phyloP scores from a whole-genome alignment of 2,888 invertebrate genomes.

The Odontocolon sp. region DNA sequence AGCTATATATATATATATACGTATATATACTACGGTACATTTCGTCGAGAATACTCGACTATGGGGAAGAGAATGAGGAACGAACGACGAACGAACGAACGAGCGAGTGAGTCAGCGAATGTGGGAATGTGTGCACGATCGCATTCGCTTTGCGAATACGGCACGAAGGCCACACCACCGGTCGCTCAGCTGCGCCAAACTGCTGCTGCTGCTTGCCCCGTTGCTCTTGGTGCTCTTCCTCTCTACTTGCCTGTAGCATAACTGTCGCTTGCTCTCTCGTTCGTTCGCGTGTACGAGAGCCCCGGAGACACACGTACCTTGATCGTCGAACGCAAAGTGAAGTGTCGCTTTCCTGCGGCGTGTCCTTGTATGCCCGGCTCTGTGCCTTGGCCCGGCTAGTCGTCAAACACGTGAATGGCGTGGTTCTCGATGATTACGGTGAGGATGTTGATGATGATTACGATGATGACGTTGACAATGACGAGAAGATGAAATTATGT shows the following conservation, averaged over 20 bases:
- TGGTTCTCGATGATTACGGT: not conserved
- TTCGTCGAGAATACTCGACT: conserved; percentile 10
- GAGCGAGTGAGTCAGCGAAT: conserved; percentile 2
- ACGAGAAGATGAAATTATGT: not conserved
- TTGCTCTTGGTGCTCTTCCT: conserved; percentile 35
- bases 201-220: conserved; percentile 24
- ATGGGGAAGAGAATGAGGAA: conserved; percentile 13
- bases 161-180: conserved; percentile 52
- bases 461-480: not conserved
- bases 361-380: conserved; percentile 69
- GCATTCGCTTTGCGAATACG: conserved; percentile 45
- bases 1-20: conserved; percentile 1
- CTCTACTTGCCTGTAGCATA: conserved; percentile 17
- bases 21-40: conserved; percentile 9
- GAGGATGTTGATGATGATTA: not conserved
- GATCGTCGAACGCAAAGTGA: conserved; percentile 73
- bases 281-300: conserved; percentile 14
- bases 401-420: conserved; percentile 26
- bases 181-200: conserved; percentile 54
- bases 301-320: conserved; percentile 70
- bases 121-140: conserved; percentile 37
- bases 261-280: conserved; percentile 33
- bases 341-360: conserved; percentile 70
- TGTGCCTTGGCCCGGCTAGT: conserved; percentile 63
- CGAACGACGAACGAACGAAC: not conserved